Evolutionary conservation across 1,140 invertebrate species (phyloP).

Genomic region (Brachionus koreanus): DNA sequence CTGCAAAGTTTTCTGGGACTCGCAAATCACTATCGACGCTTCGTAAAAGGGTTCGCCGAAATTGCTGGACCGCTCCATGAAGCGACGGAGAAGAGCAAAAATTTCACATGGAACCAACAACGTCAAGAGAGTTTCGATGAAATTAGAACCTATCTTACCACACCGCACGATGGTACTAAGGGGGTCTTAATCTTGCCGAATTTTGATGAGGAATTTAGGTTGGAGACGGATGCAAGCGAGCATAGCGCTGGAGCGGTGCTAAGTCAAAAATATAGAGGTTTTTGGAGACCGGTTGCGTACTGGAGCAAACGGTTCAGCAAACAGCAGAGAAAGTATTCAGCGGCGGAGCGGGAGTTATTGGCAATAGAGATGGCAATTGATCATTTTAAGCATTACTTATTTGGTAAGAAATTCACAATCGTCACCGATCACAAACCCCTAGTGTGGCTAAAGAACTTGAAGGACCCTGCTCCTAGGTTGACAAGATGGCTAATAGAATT

Average conservation of each 20-base stretch:
- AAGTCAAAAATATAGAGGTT: background rate
- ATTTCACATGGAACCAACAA: background rate
- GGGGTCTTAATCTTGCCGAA: background rate
- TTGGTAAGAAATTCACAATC: background rate
- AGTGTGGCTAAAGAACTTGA: background rate
- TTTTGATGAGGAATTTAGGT: background rate
- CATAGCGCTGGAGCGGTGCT: background rate
- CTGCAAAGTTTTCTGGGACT: constrained; percentile 49
- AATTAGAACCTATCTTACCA: background rate
- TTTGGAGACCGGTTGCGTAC: background rate
- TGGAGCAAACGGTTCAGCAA: background rate
- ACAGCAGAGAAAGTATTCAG: background rate
- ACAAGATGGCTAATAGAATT: background rate
- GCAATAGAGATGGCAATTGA: background rate
- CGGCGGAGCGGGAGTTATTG: background rate
- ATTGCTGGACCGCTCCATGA: constrained; percentile 31
- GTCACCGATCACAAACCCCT: background rate
- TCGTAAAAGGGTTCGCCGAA: constrained; percentile 44
- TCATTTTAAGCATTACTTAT: background rate
- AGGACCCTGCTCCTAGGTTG: background rate
- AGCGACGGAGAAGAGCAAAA: background rate
- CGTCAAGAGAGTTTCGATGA: background rate
- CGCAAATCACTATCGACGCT: constrained; percentile 49
- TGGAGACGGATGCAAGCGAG: background rate
- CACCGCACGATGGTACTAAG: background rate